A percentile compares a stretch with the other conserved stretches of the same genome.
Conservation (phyloP, 1,140 invertebrate species). For the Heliconius hewitsoni region DNA sequence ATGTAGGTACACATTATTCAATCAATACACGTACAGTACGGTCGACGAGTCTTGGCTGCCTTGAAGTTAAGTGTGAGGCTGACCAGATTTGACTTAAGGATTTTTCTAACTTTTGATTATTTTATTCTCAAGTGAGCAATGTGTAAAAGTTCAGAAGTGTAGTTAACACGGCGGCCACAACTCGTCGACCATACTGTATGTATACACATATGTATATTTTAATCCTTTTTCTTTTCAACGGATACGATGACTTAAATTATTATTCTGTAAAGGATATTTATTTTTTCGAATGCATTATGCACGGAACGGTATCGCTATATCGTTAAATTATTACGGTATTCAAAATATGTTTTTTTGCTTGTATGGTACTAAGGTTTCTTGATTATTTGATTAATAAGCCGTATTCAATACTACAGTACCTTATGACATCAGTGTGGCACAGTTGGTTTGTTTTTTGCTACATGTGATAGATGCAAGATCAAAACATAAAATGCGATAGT, state of each 20-base stretch:
- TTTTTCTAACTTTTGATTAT: slow-evolving; percentile 16
- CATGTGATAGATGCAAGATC: too few relatives aligned
- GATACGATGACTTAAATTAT: slow-evolving; percentile 35
- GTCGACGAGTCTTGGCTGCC: too few relatives aligned
- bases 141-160: too few relatives aligned
- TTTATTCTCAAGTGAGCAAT: too few relatives aligned
- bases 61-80: too few relatives aligned
- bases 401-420: background rate
- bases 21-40: slow-evolving; percentile 16
- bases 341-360: background rate
- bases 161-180: too few relatives aligned
- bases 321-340: slow-evolving; percentile 8
- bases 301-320: slow-evolving; percentile 11
- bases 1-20: slow-evolving; percentile 43
- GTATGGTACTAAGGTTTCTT: background rate
- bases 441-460: background rate
- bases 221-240: slow-evolving; percentile 30
- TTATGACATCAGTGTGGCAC: background rate
- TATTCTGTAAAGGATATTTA: slow-evolving; percentile 17
- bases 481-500: too few relatives aligned
- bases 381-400: slow-evolving; percentile 1
- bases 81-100: background rate
- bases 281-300: slow-evolving; percentile 11
- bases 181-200: too few relatives aligned
- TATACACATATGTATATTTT: background rate